Evolutionary conservation across 2,797 vertebrate species (phyloP).

Genomic region (Hapalemur alaotrensis): DNA sequence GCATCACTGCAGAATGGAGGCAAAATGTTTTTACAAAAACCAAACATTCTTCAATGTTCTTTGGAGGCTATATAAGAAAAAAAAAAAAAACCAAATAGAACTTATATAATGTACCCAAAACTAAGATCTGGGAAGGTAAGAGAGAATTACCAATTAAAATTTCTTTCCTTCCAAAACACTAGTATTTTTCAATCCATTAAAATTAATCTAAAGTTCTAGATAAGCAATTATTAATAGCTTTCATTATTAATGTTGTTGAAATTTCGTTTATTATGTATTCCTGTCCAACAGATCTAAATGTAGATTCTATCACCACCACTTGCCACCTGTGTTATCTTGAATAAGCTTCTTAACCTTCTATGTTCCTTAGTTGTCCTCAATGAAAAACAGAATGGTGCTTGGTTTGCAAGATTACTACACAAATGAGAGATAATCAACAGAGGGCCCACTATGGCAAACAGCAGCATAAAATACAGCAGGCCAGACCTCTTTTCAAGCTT

Average conservation of each 20-base stretch:
- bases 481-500: not conserved
- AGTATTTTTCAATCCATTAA: conserved; percentile 4
- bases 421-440: not conserved
- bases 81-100: not conserved
- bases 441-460: not conserved
- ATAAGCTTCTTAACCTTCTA: not conserved
- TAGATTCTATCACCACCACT: not conserved
- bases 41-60: no score
- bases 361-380: not conserved
- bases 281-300: not conserved
- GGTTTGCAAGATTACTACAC: not conserved
- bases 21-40: not conserved
- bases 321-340: not conserved
- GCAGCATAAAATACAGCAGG: not conserved
- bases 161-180: not conserved
- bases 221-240: not conserved
- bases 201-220: conserved; percentile 4
- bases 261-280: not conserved
- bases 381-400: not conserved
- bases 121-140: not conserved
- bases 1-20: not conserved
- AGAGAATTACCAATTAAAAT: not conserved
- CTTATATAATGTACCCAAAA: not conserved
- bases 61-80: no score
- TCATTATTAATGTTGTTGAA: not conserved